Conservation (phyloP, 2,113 vertebrate species). For the Sula dactylatra region DNA sequence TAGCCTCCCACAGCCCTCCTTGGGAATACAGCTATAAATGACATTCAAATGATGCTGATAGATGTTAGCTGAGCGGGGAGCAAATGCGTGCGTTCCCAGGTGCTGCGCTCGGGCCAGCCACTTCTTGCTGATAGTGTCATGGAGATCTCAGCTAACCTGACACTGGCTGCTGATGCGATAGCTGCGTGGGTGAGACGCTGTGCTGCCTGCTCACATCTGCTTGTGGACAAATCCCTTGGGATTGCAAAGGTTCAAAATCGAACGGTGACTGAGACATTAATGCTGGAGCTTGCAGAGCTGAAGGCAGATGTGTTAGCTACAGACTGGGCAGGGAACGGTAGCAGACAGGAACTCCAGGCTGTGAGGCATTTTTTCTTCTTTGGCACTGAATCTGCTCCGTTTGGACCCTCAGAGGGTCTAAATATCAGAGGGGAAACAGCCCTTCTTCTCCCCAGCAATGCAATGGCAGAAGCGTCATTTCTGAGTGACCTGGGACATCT, state of each 20-base stretch:
- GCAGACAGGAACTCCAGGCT: not conserved
- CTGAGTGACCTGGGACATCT: not conserved
- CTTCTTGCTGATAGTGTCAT: not conserved
- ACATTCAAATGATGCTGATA: conserved; percentile 39
- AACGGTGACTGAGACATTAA: not conserved
- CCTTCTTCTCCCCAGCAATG: not conserved
- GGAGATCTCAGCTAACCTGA: not conserved
- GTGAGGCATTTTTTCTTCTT: not conserved
- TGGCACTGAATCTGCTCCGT: not conserved
- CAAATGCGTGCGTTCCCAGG: fast-evolving
- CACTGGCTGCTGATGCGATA: not conserved
- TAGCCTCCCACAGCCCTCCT: conserved; percentile 46
- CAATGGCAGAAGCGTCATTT: not conserved
- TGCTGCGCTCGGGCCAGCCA: fast-evolving
- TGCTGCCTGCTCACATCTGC: not conserved
- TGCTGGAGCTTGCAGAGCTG: not conserved
- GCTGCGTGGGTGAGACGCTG: not conserved
- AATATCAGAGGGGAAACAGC: not conserved
- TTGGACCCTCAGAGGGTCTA: not conserved
- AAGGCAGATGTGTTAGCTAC: not conserved
- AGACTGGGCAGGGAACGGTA: not conserved
- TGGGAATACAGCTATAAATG: conserved; percentile 54
- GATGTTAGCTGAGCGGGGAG: conserved; percentile 14
- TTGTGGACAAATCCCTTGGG: not conserved
- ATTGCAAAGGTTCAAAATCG: not conserved